Evolutionary conservation across 2,113 vertebrate genomes (phyloP).

Genomic region (Sarotherodon lohbergeri): DNA sequence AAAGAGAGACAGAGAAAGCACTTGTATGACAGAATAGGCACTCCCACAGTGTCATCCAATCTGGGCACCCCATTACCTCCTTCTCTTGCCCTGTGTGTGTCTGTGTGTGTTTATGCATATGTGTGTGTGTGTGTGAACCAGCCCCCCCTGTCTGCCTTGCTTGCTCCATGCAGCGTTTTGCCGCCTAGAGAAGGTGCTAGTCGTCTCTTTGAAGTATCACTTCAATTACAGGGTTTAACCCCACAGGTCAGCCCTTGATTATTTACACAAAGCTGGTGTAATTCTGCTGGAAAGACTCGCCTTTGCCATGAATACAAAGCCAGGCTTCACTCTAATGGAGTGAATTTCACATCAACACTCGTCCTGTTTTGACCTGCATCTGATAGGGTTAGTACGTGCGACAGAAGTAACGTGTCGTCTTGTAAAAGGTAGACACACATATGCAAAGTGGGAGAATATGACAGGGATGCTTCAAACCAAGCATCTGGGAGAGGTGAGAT

Average conservation of each 20-base stretch:
- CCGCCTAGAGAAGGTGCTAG: conserved; percentile 84
- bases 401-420: background rate
- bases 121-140: background rate
- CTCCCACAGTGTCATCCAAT: conserved; percentile 77
- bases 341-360: conserved; percentile 79
- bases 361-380: conserved; percentile 82
- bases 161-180: conserved; percentile 72
- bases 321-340: conserved; percentile 75
- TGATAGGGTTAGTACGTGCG: conserved; percentile 82
- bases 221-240: conserved; percentile 99
- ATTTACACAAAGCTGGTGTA: conserved; percentile 96
- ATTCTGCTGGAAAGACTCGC: conserved; percentile 87
- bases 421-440: background rate
- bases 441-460: background rate
- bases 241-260: conserved; percentile 94
- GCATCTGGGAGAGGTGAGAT: background rate
- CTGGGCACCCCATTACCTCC: conserved; percentile 60
- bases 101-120: background rate
- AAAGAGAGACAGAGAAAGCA: conserved; percentile 73
- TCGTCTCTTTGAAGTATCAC: conserved; percentile 97
- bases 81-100: conserved; percentile 26
- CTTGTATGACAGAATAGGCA: conserved; percentile 82
- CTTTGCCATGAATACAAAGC: conserved; percentile 84
- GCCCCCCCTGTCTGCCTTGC: conserved; percentile 66
- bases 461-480: background rate